Evolutionary conservation across 1,140 invertebrate genomes (phyloP).

Genomic region (Ptiloglossa arizonensis): DNA sequence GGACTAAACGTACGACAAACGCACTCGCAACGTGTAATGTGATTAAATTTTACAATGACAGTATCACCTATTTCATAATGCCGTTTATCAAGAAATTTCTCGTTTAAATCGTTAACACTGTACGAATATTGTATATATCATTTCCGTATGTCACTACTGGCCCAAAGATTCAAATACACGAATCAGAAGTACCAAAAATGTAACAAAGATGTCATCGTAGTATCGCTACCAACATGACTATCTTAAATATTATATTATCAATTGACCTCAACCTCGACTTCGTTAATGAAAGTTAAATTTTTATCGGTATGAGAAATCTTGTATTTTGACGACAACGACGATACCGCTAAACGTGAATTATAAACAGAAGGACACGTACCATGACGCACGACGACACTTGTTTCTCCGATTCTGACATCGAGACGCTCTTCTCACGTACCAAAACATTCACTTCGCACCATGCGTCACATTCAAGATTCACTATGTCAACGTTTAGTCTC

Average conservation of each 20-base stretch:
- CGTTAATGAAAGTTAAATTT: not conserved
- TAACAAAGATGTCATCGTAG: not conserved
- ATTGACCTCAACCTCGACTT: not conserved
- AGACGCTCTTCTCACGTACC: not conserved
- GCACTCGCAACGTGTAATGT: too few relatives aligned
- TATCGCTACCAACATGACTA: not conserved
- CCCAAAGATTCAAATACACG: not conserved
- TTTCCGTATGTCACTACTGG: too few relatives aligned
- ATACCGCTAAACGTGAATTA: not conserved
- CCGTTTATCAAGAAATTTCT: not conserved
- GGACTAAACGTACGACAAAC: too few relatives aligned
- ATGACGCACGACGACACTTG: constrained; percentile 19
- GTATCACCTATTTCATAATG: too few relatives aligned
- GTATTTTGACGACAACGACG: not conserved
- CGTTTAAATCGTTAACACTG: too few relatives aligned
- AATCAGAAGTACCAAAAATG: not conserved
- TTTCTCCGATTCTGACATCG: constrained; percentile 11
- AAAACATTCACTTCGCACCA: constrained; percentile 5
- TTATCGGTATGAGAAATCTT: not conserved
- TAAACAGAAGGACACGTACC: constrained; percentile 29
- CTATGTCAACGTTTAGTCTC: constrained; percentile 2
- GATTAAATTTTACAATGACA: too few relatives aligned
- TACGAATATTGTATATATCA: not conserved
- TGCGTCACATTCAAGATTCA: constrained; percentile 10
- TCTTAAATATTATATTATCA: not conserved